Evolutionary conservation across 2,113 vertebrate species (phyloP).

Genomic region (Amblyornis subalaris): DNA sequence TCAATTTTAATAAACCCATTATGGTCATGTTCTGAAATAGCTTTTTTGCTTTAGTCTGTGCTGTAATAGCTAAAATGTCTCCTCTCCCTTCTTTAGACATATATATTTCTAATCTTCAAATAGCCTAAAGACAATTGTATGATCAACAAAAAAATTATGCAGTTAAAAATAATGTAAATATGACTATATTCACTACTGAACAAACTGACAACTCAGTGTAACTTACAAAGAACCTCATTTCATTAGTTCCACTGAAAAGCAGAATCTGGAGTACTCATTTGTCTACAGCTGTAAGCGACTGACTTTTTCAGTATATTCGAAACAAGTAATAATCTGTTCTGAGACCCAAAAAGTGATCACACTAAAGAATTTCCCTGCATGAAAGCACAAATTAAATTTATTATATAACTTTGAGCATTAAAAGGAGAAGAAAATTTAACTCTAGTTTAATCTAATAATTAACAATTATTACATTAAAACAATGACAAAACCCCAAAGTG

Average conservation of each 20-base stretch:
- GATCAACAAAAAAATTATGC: background rate
- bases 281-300: background rate
- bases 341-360: background rate
- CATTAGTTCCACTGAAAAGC: background rate
- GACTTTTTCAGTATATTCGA: background rate
- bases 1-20: background rate
- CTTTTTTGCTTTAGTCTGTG: background rate
- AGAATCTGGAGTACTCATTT: background rate
- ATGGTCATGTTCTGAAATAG: background rate
- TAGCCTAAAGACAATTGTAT: background rate
- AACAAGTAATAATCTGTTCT: background rate
- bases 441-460: background rate
- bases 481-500: background rate
- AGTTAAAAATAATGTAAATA: conserved; percentile 5
- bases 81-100: background rate
- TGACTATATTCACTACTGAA: background rate
- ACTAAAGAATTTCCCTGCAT: background rate
- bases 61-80: background rate
- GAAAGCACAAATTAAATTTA: background rate
- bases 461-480: background rate
- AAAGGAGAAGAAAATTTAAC: background rate
- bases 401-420: background rate
- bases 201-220: background rate
- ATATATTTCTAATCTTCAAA: background rate
- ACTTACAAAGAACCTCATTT: background rate